Evolutionary conservation across 1,140 invertebrate species (phyloP).

Genomic region (Ganaspis sp.): DNA sequence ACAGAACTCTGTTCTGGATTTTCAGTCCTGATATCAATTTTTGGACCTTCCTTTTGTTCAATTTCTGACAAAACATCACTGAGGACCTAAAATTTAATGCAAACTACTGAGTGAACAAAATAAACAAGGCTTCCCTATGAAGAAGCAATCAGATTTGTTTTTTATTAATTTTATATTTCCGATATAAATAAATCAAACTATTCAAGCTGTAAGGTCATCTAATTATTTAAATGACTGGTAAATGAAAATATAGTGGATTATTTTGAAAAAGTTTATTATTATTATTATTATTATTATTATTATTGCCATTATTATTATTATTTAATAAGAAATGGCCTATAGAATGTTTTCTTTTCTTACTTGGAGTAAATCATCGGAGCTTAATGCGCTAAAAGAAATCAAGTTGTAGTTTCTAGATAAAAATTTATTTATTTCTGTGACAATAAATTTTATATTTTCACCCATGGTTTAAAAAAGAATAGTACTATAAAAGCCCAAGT

Average conservation of each 20-base stretch:
- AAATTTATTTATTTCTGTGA: conserved; percentile 85
- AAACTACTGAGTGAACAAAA: too few relatives aligned
- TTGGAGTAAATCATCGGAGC: conserved; percentile 85
- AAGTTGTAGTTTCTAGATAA: conserved; percentile 88
- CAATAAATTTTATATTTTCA: conserved; percentile 88
- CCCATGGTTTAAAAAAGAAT: conserved; percentile 74
- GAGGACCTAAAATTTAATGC: conserved; percentile 75
- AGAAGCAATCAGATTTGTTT: too few relatives aligned
- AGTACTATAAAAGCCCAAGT: background rate
- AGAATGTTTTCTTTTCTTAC: conserved; percentile 63
- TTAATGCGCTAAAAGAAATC: conserved; percentile 90
- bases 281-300: too few relatives aligned
- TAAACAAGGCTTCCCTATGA: too few relatives aligned
- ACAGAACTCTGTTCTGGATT: conserved; percentile 80
- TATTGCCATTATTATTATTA: too few relatives aligned
- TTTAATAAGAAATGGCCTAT: too few relatives aligned
- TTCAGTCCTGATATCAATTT: conserved; percentile 81
- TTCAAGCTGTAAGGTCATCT: too few relatives aligned
- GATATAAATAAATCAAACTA: too few relatives aligned
- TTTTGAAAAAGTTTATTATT: too few relatives aligned
- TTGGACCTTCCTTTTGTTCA: conserved; percentile 77
- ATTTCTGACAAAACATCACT: conserved; percentile 83
- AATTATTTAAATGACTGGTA: too few relatives aligned
- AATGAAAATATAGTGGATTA: too few relatives aligned
- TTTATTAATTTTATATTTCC: too few relatives aligned